These are phyloP conservation scores for Orientallactaga sibirica DNA, from an alignment of 2,797 vertebrate species.

Conservation along the genomic window DNA sequence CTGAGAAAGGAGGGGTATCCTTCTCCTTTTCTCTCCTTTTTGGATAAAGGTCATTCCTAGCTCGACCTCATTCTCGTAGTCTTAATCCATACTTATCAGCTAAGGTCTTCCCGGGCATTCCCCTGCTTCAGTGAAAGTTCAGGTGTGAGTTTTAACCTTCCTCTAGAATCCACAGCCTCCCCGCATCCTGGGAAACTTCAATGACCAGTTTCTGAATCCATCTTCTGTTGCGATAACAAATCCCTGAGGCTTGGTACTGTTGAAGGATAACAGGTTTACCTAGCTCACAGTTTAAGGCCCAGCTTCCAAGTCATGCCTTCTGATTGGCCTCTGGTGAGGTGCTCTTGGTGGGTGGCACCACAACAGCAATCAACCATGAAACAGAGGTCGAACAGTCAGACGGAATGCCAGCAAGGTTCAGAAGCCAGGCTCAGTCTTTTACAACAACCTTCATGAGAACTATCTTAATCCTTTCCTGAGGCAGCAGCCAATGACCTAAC, in stretches of 20 bases:
- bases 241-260: background rate
- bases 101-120: background rate
- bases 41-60: background rate
- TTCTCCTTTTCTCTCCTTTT: background rate
- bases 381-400: background rate
- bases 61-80: background rate
- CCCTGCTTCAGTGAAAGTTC: background rate
- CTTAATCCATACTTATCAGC: background rate
- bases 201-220: background rate
- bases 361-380: too few relatives aligned
- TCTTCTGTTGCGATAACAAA: background rate
- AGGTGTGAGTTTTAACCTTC: background rate
- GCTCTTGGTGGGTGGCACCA: background rate
- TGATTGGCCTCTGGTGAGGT: background rate
- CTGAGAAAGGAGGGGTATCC: background rate
- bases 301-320: background rate
- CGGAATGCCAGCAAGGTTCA: background rate
- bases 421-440: background rate
- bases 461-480: background rate
- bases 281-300: background rate
- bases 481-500: background rate
- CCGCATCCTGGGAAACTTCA: background rate
- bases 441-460: background rate
- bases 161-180: background rate
- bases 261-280: background rate